These are phyloP conservation scores for Zaprionus vittiger DNA, from an alignment of 1,140 invertebrate genomes.

Conservation along the genomic window DNA sequence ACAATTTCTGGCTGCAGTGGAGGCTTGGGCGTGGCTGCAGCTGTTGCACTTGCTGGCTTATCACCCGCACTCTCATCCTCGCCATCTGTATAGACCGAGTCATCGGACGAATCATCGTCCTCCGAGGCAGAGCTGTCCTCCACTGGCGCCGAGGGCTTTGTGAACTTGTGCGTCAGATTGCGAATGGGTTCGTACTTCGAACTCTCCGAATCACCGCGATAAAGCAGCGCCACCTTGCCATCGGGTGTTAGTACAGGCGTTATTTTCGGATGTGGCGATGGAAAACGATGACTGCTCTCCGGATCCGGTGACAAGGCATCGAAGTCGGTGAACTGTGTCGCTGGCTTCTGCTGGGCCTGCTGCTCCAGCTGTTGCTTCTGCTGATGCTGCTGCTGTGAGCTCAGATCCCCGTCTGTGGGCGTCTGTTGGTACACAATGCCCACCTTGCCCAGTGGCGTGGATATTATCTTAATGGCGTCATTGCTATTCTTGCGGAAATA, in stretches of 20 bases:
- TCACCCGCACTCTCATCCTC: slow-evolving; percentile 56
- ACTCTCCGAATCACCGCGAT: slow-evolving; percentile 83
- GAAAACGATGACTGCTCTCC: slow-evolving; percentile 84
- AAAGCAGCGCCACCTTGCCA: slow-evolving; percentile 84
- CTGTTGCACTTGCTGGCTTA: slow-evolving; percentile 27
- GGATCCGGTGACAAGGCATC: slow-evolving; percentile 83
- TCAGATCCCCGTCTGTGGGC: slow-evolving; percentile 54
- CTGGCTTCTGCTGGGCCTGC: slow-evolving; percentile 64
- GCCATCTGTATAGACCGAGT: slow-evolving; percentile 69
- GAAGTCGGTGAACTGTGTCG: slow-evolving; percentile 74
- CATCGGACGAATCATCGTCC: slow-evolving; percentile 65
- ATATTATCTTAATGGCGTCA: slow-evolving; percentile 84
- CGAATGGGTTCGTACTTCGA: slow-evolving; percentile 84
- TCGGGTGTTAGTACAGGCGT: slow-evolving; percentile 84
- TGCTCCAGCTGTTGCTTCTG: slow-evolving; percentile 50
- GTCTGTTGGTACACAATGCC: slow-evolving; percentile 83
- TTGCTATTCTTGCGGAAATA: slow-evolving; percentile 83
- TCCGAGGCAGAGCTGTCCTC: slow-evolving; percentile 19
- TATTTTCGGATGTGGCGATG: slow-evolving; percentile 84
- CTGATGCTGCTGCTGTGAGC: slow-evolving; percentile 25
- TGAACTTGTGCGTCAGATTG: slow-evolving; percentile 82
- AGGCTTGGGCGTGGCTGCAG: slow-evolving; percentile 49
- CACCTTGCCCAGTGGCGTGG: slow-evolving; percentile 81
- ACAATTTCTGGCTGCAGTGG: slow-evolving; percentile 58
- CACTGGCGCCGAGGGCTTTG: slow-evolving; percentile 19